phyloP scores from a whole-genome alignment of 2,113 vertebrate genomes.

The Crypturellus undulatus region DNA sequence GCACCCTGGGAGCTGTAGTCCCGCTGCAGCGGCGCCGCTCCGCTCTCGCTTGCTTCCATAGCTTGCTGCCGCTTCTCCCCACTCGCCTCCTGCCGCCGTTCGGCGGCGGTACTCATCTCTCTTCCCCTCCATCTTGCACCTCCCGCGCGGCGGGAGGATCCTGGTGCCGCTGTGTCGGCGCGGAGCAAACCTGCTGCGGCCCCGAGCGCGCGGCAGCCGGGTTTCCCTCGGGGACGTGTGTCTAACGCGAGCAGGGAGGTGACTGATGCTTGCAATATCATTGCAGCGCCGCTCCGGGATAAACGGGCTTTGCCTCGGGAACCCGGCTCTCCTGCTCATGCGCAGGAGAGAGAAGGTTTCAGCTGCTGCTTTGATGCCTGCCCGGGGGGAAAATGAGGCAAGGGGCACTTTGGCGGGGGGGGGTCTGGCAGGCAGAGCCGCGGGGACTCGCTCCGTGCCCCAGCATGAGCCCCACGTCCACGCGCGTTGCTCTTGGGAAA shows the following conservation, averaged over 20 bases:
- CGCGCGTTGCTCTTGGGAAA: conserved; percentile 22
- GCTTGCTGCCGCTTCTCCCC: conserved; percentile 9
- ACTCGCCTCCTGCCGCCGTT: background rate
- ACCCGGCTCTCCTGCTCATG: background rate
- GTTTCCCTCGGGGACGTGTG: background rate
- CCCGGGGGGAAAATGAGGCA: background rate
- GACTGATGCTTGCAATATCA: accelerated
- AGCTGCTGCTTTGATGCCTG: background rate
- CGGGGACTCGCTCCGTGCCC: background rate
- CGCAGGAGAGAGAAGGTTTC: background rate
- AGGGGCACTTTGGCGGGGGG: background rate
- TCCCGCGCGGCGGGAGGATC: background rate
- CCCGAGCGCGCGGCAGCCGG: no score
- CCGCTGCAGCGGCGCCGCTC: background rate
- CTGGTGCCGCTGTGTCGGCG: background rate
- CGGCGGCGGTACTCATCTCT: background rate
- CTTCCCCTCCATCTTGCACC: background rate
- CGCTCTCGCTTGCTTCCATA: background rate
- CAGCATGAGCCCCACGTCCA: background rate
- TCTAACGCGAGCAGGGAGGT: accelerated
- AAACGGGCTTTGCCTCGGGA: background rate
- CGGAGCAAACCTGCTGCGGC: background rate
- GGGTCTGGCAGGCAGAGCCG: background rate
- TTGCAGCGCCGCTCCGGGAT: background rate
- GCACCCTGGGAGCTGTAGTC: no score